These are phyloP conservation scores for Hemicrepidius hirtus DNA, from an alignment of 2,888 invertebrate species.

Conservation along the genomic window DNA sequence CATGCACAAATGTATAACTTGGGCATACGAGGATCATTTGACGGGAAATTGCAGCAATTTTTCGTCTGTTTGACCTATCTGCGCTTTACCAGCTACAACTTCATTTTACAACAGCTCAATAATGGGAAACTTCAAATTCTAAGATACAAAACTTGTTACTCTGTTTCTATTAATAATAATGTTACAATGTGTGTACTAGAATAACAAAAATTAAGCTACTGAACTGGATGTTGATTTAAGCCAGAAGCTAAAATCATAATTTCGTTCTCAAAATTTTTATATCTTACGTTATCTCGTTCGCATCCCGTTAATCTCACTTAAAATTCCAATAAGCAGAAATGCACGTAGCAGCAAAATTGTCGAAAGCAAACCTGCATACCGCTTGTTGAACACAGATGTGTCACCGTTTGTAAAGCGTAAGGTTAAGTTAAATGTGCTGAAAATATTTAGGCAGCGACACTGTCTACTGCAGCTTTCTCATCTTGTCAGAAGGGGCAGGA, in stretches of 20 bases:
- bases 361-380: slow-evolving; percentile 45
- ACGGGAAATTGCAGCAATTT: slow-evolving; percentile 57
- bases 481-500: slow-evolving; percentile 6
- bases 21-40: slow-evolving; percentile 59
- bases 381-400: slow-evolving; percentile 68
- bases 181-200: too few relatives aligned
- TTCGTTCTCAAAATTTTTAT: background rate
- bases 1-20: slow-evolving; percentile 58
- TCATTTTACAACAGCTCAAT: slow-evolving; percentile 21
- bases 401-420: slow-evolving; percentile 66
- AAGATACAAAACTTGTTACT: background rate
- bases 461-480: slow-evolving; percentile 64
- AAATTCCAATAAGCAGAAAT: slow-evolving; percentile 8
- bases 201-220: slow-evolving; percentile 52
- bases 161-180: too few relatives aligned
- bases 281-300: slow-evolving; percentile 6
- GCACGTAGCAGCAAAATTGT: slow-evolving; percentile 36
- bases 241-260: slow-evolving; percentile 30
- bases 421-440: slow-evolving; percentile 69
- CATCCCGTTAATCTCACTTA: background rate
- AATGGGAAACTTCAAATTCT: background rate
- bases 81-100: slow-evolving; percentile 41
- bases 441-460: slow-evolving; percentile 69
- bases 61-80: slow-evolving; percentile 57
- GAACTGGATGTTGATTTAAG: slow-evolving; percentile 41